Percentiles rank a stretch among this genome's conserved stretches.
phyloP scores from a whole-genome alignment of 2,888 invertebrate genomes.

The Dicyrtoma fusca region DNA sequence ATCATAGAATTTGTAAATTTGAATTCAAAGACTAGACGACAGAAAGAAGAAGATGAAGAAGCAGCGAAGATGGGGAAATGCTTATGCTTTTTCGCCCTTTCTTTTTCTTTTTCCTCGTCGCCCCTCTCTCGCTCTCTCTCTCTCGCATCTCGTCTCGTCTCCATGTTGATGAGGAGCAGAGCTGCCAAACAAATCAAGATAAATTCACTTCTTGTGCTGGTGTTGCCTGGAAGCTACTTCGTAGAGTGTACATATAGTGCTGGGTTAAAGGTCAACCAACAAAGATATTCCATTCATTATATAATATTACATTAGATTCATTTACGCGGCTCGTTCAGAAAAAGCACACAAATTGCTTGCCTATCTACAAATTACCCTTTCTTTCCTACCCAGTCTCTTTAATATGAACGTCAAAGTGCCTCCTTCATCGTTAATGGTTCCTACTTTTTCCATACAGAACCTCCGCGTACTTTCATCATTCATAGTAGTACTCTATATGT shows the following conservation, averaged over 20 bases:
- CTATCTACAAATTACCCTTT: constrained; percentile 21
- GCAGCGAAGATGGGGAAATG: constrained; percentile 13
- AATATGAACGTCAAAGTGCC: constrained; percentile 3
- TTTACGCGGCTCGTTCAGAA: constrained; percentile 2
- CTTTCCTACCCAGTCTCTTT: constrained; percentile 2
- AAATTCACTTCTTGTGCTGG: constrained; percentile 26
- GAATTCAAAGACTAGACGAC: constrained; percentile 8
- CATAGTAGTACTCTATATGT: too few species aligned
- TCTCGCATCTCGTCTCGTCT: background rate
- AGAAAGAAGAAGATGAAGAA: background rate
- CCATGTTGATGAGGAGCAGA: background rate
- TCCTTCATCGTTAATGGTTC: background rate
- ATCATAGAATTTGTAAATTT: constrained; percentile 16
- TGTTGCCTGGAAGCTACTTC: constrained; percentile 24
- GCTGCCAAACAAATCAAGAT: constrained; percentile 30
- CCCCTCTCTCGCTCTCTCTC: constrained; percentile 1
- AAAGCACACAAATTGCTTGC: constrained; percentile 1
- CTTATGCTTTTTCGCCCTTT: constrained; percentile 1
- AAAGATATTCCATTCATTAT: constrained; percentile 11
- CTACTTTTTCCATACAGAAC: background rate
- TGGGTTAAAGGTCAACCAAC: constrained; percentile 22
- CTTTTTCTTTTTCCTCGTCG: too few species aligned
- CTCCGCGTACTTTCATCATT: too few species aligned
- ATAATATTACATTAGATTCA: too few species aligned
- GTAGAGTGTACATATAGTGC: too few species aligned